phyloP scores from a whole-genome alignment of 2,113 vertebrate genomes.

The Marmota monax region DNA sequence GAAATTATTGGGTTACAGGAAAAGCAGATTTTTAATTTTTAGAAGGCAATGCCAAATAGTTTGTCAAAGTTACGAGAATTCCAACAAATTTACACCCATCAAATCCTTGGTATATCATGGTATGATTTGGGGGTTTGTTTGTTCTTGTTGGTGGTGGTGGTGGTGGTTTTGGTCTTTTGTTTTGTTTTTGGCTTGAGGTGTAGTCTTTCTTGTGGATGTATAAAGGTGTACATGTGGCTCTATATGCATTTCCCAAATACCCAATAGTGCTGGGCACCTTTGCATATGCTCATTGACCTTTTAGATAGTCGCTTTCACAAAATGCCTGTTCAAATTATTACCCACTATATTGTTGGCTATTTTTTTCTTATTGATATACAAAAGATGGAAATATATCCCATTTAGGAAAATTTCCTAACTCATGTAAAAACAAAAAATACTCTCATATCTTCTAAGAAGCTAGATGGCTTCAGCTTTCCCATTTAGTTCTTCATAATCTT shows the following conservation, averaged over 20 bases:
- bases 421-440: not conserved
- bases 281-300: not conserved
- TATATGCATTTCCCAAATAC: not conserved
- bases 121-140: not conserved
- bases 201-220: not conserved
- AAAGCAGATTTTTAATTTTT: conserved; percentile 23
- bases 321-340: not conserved
- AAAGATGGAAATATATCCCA: not conserved
- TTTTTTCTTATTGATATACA: not conserved
- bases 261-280: not conserved
- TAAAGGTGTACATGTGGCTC: not conserved
- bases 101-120: not conserved
- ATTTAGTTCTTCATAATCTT: not conserved
- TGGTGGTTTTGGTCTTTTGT: not conserved
- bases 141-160: no score
- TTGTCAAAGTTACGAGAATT: not conserved
- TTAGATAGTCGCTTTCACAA: not conserved
- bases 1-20: not conserved
- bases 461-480: not conserved
- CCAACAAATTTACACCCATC: not conserved
- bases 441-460: not conserved
- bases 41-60: not conserved
- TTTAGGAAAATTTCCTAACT: conserved; percentile 43
- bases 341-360: not conserved
- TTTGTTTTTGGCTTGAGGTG: not conserved